A percentile compares a stretch with the other conserved stretches of the same genome.
These are phyloP conservation scores for Drosophila kuntzei DNA, from an alignment of 2,888 invertebrate species.

Conservation along the genomic window DNA sequence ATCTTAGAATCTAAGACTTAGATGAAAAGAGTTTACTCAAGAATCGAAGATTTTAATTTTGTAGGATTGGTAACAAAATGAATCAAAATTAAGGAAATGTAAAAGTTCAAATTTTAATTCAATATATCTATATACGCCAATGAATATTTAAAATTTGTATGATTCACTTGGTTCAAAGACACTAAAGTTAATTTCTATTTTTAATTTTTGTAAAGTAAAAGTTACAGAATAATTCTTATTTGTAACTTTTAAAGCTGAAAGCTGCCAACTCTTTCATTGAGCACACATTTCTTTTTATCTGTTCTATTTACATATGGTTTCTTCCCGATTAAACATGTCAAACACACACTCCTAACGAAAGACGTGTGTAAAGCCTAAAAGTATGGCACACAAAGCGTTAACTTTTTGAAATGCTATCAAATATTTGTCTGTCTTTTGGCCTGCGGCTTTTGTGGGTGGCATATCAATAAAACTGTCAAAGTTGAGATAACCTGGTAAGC, in stretches of 20 bases:
- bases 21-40: not conserved
- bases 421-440: constrained; percentile 40
- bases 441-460: constrained; percentile 30
- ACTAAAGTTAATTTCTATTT: not conserved
- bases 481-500: constrained; percentile 44
- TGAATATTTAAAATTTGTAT: no score
- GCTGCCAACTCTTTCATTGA: constrained; percentile 12
- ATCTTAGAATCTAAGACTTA: no score
- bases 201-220: not conserved
- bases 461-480: constrained; percentile 72
- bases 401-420: constrained; percentile 54
- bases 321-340: constrained; percentile 65
- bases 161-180: no score
- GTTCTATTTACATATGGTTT: constrained; percentile 63
- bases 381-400: constrained; percentile 29
- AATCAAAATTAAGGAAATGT: not conserved
- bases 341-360: constrained; percentile 14
- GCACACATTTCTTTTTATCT: constrained; percentile 30
- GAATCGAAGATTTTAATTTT: not conserved
- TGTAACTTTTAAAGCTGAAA: not conserved
- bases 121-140: no score
- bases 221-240: not conserved
- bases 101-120: no score
- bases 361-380: constrained; percentile 26
- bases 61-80: not conserved